phyloP scores from a whole-genome alignment of 2,888 invertebrate species.

The Cheilosia soror region DNA sequence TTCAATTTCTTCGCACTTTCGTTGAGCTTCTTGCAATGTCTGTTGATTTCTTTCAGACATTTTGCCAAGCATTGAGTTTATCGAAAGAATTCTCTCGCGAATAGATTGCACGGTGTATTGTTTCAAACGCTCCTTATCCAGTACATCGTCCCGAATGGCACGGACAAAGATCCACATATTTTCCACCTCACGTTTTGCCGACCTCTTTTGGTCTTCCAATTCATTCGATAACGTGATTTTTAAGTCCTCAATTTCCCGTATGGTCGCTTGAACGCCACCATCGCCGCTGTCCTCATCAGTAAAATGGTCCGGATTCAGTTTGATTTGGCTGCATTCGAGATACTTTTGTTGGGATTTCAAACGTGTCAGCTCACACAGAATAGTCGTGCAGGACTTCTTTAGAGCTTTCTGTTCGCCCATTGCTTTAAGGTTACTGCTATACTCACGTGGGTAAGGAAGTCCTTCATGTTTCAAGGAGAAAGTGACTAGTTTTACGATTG shows the following conservation, averaged over 20 bases:
- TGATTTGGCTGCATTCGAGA: conserved; percentile 82
- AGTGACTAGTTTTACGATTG: conserved; percentile 75
- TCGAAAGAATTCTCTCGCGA: conserved; percentile 80
- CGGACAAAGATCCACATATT: conserved; percentile 80
- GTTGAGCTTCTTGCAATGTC: conserved; percentile 77
- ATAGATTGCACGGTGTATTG: conserved; percentile 78
- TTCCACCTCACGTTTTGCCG: conserved; percentile 78
- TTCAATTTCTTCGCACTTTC: conserved; percentile 77
- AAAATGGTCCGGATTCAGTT: conserved; percentile 80
- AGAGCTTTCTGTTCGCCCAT: conserved; percentile 56
- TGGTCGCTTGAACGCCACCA: conserved; percentile 22
- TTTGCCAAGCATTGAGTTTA: conserved; percentile 79
- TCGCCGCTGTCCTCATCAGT: conserved; percentile 61
- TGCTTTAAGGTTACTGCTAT: conserved; percentile 52
- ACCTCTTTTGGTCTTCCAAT: conserved; percentile 76
- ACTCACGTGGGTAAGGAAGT: conserved; percentile 39
- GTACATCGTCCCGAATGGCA: conserved; percentile 80
- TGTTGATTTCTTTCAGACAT: conserved; percentile 78
- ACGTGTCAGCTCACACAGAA: conserved; percentile 82
- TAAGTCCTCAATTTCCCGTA: conserved; percentile 80
- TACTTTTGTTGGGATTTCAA: conserved; percentile 83
- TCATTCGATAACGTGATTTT: conserved; percentile 78
- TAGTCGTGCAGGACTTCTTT: conserved; percentile 78
- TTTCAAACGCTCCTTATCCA: conserved; percentile 78
- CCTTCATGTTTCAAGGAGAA: conserved; percentile 60